A percentile compares a stretch with the other conserved stretches of the same genome.
These are phyloP conservation scores for Cygnus atratus DNA, from an alignment of 2,113 vertebrate species.

Conservation along the genomic window DNA sequence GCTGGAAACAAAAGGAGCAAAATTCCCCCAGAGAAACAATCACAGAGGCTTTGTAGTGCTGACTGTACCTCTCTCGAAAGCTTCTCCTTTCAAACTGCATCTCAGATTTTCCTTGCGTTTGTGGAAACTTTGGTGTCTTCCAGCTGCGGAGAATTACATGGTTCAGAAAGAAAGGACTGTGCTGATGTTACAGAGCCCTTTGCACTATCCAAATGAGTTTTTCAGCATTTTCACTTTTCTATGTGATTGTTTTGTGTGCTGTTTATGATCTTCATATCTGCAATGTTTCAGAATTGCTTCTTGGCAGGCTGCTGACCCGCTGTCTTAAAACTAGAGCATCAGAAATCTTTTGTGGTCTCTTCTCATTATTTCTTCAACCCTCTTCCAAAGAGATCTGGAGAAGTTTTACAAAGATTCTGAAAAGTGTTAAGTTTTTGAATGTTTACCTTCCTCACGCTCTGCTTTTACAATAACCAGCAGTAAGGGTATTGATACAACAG, in stretches of 20 bases:
- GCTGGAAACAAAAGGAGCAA: conserved; percentile 1
- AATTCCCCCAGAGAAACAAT: not conserved
- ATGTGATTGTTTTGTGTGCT: not conserved
- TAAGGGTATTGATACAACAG: not conserved
- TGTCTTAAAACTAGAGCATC: not conserved
- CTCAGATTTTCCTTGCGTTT: not conserved
- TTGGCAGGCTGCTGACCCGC: not conserved
- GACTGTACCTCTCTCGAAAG: not conserved
- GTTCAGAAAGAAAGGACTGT: not conserved
- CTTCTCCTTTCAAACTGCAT: not conserved
- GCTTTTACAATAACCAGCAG: not conserved
- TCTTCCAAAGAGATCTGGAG: not conserved
- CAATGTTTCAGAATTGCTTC: not conserved
- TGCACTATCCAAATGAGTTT: not conserved
- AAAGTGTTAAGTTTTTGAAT: not conserved
- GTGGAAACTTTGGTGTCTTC: not conserved
- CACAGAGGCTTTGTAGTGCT: not conserved
- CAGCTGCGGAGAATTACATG: not conserved
- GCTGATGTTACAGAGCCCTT: not conserved
- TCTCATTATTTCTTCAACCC: not conserved
- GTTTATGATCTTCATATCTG: not conserved
- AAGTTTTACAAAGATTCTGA: not conserved
- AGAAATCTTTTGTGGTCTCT: not conserved
- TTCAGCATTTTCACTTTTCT: not conserved
- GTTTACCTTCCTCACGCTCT: not conserved